Percentiles rank a stretch among this genome's conserved stretches.
Conservation (phyloP, 2,113 vertebrate species). For the Eulemur macaco region DNA sequence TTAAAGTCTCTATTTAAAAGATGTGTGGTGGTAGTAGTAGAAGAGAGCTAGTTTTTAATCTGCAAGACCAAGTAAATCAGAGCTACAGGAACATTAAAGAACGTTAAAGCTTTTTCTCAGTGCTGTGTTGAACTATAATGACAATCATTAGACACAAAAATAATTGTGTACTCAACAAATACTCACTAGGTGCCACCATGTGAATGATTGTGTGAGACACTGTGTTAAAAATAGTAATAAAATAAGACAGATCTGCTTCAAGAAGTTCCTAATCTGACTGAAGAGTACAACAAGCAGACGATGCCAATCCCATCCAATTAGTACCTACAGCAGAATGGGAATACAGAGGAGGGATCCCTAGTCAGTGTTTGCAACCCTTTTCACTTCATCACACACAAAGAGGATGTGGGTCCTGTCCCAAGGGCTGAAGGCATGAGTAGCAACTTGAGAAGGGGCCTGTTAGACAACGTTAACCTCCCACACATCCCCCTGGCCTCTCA, state of each 20-base stretch:
- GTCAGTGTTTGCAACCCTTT: background rate
- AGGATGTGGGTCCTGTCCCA: background rate
- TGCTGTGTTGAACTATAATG: background rate
- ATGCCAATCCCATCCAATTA: background rate
- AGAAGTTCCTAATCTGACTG: background rate
- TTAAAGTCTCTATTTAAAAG: background rate
- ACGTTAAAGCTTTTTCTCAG: background rate
- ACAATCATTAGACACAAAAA: background rate
- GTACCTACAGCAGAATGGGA: background rate
- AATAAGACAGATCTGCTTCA: background rate
- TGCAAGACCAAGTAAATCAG: background rate
- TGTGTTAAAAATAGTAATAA: background rate
- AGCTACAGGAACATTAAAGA: background rate
- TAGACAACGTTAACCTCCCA: background rate
- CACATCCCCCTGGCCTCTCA: background rate
- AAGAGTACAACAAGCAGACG: background rate
- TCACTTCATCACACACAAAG: background rate
- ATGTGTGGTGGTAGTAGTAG: background rate
- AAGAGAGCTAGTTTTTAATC: background rate
- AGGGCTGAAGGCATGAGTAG: background rate
- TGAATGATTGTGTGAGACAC: background rate
- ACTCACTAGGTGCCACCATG: background rate
- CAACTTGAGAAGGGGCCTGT: background rate
- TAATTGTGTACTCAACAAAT: background rate
- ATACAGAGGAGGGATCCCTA: background rate